Percentiles rank a stretch among this genome's conserved stretches.
These are phyloP conservation scores for Pagetopsis macropterus DNA, from an alignment of 2,797 vertebrate species.

Conservation along the genomic window DNA sequence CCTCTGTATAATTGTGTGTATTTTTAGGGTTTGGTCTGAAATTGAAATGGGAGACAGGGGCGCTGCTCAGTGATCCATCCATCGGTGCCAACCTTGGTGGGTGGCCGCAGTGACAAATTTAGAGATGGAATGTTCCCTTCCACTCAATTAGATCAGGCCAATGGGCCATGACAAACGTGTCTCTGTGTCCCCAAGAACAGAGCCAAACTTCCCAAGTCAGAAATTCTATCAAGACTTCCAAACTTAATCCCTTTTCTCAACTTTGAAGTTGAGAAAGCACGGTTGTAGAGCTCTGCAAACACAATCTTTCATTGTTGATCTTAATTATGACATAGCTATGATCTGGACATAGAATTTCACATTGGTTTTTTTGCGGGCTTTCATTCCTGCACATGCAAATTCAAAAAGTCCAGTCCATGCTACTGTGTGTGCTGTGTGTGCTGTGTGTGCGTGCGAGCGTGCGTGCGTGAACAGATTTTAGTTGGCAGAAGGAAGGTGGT, in stretches of 20 bases:
- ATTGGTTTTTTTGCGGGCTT: too few species aligned
- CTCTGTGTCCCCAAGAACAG: constrained; percentile 72
- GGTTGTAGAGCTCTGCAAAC: background rate
- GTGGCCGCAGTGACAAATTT: constrained; percentile 78
- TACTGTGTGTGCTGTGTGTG: constrained; percentile 17
- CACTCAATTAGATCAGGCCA: constrained; percentile 78
- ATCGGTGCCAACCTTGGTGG: constrained; percentile 75
- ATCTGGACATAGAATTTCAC: too few species aligned
- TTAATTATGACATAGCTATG: background rate
- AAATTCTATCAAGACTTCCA: constrained; percentile 36
- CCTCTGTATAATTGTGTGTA: constrained; percentile 70
- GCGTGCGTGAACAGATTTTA: constrained; percentile 26
- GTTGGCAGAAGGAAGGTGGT: constrained; percentile 44
- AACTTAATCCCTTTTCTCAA: background rate
- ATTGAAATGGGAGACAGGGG: constrained; percentile 74
- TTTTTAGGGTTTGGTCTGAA: constrained; percentile 74
- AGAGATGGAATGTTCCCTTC: constrained; percentile 73
- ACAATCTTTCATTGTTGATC: background rate
- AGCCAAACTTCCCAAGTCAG: constrained; percentile 50
- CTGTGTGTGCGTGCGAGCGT: background rate
- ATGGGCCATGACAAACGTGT: constrained; percentile 75
- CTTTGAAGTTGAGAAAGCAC: background rate
- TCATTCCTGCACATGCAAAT: too few species aligned
- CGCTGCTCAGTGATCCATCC: constrained; percentile 78
- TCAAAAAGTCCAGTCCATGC: constrained; percentile 26